Evolutionary conservation across 2,888 invertebrate genomes (phyloP).

Genomic region (Drosophila parthenogenetica): DNA sequence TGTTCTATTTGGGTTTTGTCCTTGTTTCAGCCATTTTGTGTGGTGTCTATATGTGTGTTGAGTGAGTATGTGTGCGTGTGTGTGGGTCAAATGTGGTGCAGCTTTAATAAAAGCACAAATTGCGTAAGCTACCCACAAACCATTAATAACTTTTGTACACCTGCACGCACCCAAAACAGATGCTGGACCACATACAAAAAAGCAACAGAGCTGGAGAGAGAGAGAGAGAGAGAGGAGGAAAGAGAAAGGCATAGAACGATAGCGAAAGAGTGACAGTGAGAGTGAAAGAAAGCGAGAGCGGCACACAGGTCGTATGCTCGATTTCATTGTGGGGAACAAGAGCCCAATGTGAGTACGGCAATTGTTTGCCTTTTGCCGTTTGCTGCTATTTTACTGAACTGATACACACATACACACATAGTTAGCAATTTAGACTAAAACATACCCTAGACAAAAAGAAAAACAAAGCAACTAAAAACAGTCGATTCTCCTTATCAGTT

Average conservation of each 20-base stretch:
- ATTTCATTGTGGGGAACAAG: slow-evolving; percentile 42
- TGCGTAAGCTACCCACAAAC: slow-evolving; percentile 68
- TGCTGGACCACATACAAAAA: slow-evolving; percentile 23
- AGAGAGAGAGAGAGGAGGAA: not conserved
- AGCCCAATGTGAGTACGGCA: slow-evolving; percentile 14
- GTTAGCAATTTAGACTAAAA: not conserved
- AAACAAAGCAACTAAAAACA: too few relatives aligned
- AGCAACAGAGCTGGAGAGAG: not conserved
- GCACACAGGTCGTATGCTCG: slow-evolving; percentile 44
- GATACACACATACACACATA: not conserved
- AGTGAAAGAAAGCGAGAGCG: not conserved
- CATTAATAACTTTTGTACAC: slow-evolving; percentile 74
- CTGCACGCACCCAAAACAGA: slow-evolving; percentile 55
- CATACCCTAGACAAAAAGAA: too few relatives aligned
- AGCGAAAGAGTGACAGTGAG: not conserved
- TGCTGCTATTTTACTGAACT: slow-evolving; percentile 24
- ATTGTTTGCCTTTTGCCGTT: slow-evolving; percentile 53
- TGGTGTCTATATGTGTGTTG: not conserved
- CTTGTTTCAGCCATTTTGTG: slow-evolving; percentile 17
- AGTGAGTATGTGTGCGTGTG: slow-evolving; percentile 7
- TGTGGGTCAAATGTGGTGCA: slow-evolving; percentile 44
- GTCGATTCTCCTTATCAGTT: too few relatives aligned
- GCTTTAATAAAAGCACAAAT: slow-evolving; percentile 67
- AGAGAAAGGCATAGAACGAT: not conserved
- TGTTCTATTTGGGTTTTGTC: slow-evolving; percentile 21